phyloP scores from a whole-genome alignment of 2,888 invertebrate species.

The Spodoptera picta region DNA sequence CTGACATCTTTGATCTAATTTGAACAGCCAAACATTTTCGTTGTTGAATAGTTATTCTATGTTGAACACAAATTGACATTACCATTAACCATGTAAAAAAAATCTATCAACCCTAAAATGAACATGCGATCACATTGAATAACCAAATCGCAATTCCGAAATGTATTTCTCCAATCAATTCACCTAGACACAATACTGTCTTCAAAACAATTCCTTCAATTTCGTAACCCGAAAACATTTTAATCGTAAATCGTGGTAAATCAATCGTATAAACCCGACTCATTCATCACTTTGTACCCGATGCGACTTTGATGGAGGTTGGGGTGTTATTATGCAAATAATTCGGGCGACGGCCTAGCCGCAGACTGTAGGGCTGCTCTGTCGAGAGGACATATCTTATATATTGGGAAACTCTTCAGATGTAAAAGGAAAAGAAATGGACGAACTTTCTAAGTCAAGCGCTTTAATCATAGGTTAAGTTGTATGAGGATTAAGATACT shows the following conservation, averaged over 20 bases:
- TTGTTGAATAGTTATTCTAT: no score
- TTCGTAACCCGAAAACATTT: constrained; percentile 36
- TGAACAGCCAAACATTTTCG: background rate
- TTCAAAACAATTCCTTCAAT: constrained; percentile 32
- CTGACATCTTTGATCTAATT: background rate
- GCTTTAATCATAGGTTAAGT: no score
- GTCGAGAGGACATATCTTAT: constrained; percentile 21
- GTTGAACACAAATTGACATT: no score
- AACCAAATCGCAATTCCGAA: no score
- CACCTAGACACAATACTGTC: background rate
- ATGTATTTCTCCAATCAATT: constrained; percentile 1
- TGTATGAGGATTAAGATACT: no score
- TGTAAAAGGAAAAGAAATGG: background rate
- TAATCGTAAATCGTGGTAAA: constrained; percentile 49
- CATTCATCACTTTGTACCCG: constrained; percentile 48
- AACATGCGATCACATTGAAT: no score
- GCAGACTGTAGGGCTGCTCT: constrained; percentile 53
- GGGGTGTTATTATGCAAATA: constrained; percentile 63
- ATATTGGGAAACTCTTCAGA: constrained; percentile 20
- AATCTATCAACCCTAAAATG: no score
- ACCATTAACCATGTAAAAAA: no score
- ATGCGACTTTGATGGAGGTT: constrained; percentile 50
- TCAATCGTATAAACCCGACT: constrained; percentile 49
- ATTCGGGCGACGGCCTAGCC: constrained; percentile 45
- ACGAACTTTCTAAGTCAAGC: no score